Evolutionary conservation across 2,888 invertebrate genomes (phyloP).

Genomic region (Cybosia mesomella): DNA sequence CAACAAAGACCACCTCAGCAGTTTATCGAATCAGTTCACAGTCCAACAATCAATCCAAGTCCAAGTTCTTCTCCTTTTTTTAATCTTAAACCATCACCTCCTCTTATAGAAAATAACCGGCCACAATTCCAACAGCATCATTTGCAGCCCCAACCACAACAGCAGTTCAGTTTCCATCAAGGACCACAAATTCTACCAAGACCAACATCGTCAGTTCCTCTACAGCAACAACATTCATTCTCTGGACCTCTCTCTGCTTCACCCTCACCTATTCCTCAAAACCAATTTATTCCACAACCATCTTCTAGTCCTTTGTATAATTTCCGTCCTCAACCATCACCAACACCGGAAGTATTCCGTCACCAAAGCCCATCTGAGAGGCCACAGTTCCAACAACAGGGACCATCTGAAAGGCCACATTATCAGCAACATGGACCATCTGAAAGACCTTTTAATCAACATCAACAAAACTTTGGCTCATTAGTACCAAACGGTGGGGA

Average conservation of each 20-base stretch:
- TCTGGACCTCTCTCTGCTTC: conserved; percentile 62
- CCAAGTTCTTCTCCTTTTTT: conserved; percentile 78
- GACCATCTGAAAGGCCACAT: conserved; percentile 70
- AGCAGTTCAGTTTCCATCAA: conserved; percentile 82
- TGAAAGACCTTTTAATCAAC: conserved; percentile 68
- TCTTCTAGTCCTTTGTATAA: conserved; percentile 76
- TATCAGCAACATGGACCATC: conserved; percentile 70
- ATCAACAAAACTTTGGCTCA: conserved; percentile 80
- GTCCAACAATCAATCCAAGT: conserved; percentile 68
- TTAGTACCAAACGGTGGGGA: conserved; percentile 90
- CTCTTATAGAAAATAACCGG: conserved; percentile 76
- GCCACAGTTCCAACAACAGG: conserved; percentile 66
- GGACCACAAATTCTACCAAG: conserved; percentile 71
- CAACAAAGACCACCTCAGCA: conserved; percentile 78
- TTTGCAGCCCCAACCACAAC: conserved; percentile 65
- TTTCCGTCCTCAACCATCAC: conserved; percentile 76
- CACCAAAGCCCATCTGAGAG: conserved; percentile 73
- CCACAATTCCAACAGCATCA: conserved; percentile 72
- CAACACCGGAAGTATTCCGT: conserved; percentile 66
- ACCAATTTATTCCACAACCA: conserved; percentile 78
- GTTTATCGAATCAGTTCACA: conserved; percentile 74
- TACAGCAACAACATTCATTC: conserved; percentile 68
- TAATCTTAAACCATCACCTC: conserved; percentile 81
- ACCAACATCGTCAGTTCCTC: conserved; percentile 65
- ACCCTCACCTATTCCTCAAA: conserved; percentile 70